Base-by-base conservation (phyloP, 2,797 vertebrate genomes). In the Cryptoblepharus egeriae region DNA sequence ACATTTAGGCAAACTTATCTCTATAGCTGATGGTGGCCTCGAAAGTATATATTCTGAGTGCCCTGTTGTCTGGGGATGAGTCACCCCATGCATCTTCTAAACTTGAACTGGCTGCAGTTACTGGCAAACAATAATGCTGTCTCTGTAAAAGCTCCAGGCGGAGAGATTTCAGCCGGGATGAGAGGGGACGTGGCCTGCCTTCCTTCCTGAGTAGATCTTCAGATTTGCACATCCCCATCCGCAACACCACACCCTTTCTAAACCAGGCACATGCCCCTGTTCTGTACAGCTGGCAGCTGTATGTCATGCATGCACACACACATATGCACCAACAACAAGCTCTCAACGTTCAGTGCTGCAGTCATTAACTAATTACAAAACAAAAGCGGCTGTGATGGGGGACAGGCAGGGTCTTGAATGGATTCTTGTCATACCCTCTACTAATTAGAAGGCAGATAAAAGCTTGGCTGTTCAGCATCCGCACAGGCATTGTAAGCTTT, bases 381-480 rank as follows among this genome's bases (percentile, higher is more conserved):
- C 35, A 68, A 30, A 32, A 64, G 9, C 58, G 37, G 1, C 30
- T 61, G 37, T 7, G 15, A 13, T 0, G 0, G 49, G n/a, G 1
- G 42, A 58, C 75, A 79, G 45, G 18, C 76, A 57, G 16, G 63
- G 1, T 52, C 88, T 89, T 75, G 30, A 82, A 26, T 67, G n/a
- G 20, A 42, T 57, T 91, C 71, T 80, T 30, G 30, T 75, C 87
- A 72, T 55, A 32, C 4, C 3, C 72, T 60, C 32, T 55, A 77
- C 63, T 86, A 84, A 76, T 5, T 58, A 72, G 57, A 9, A 88
- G 73, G 55, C 87, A 80, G 79, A 80, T 81, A 3, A 84, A 68
- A 68, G n/a, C n/a, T 60, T 76, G 52, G 28, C 80, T 79, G 70
- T 35, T 82, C 79, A 72, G 75, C 61, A 71, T 79, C 78, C 69